Percentiles rank a stretch among this genome's conserved stretches.
These are phyloP conservation scores for Apogon talboti DNA, from an alignment of 2,797 vertebrate species.

Conservation along the genomic window DNA sequence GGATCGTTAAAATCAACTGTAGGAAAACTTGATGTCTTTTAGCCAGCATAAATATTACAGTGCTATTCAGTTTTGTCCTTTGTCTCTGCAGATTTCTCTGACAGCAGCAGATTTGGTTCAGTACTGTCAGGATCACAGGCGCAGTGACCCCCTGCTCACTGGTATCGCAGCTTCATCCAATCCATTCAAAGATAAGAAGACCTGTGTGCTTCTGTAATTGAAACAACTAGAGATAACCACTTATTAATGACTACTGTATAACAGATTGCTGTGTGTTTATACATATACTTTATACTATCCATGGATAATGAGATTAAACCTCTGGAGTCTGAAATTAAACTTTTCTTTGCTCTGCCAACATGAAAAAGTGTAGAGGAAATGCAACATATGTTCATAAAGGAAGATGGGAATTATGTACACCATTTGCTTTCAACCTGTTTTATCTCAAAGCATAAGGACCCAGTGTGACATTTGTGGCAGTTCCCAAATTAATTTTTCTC, in stretches of 20 bases:
- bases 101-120: constrained; percentile 85
- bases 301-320: too few relatives aligned
- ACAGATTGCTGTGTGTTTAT: neutral
- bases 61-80: neutral
- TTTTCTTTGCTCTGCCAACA: too few relatives aligned
- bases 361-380: too few relatives aligned
- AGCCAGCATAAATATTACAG: neutral
- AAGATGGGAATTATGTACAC: too few relatives aligned
- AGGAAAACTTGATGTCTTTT: neutral
- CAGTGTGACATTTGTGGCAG: too few relatives aligned
- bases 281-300: too few relatives aligned
- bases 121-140: constrained; percentile 86
- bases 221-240: neutral
- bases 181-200: constrained; percentile 90
- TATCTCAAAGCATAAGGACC: too few relatives aligned
- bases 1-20: neutral
- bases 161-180: constrained; percentile 86
- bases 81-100: constrained; percentile 82
- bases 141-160: constrained; percentile 86
- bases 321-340: too few relatives aligned
- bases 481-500: too few relatives aligned
- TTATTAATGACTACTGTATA: neutral
- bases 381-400: too few relatives aligned
- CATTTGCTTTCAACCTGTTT: too few relatives aligned
- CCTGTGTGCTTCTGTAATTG: constrained; percentile 82